Base-by-base conservation (phyloP, 2,888 invertebrate genomes). In the Asteroscopus sphinx region DNA sequence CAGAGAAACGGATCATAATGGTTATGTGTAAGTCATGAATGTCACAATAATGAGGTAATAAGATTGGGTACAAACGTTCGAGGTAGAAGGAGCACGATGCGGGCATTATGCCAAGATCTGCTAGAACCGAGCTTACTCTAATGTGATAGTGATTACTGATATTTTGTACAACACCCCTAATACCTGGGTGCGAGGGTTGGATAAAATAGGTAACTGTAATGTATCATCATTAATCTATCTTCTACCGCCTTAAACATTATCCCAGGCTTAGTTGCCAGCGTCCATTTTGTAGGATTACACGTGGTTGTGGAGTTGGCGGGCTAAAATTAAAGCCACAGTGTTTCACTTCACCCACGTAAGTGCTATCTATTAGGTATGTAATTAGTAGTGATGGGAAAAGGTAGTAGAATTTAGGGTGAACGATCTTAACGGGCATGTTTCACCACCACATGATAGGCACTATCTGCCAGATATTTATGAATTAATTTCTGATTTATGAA, bases 191-290 rank as follows among this genome's bases (percentile, higher is more conserved):
- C 11, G 13, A 21, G n/a, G 21, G 1, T 9, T 11, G 28, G 1
- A 9, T 28, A 12, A 13, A 32, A 11, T 33, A 13, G 42, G 30
- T 21, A 52, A 49, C 45, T 36, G 36, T 51, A 61, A 69, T 69
- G 40, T 47, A 56, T 57, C 46, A 54, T 65, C 55, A 65, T 73
- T 60, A 68, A 56, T 74, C 51, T 37, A 40, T 55, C 44, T 48
- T 54, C 32, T 55, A 25, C 26, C 21, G 39, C 39, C 39, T 42
- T 37, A 21, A 40, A 46, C 30, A 16, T 66, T 60, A 70, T 66
- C 46, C 51, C 37, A 15, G 46, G 54, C 37, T 70, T 70, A 70
- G 60, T 44, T 35, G 28, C 28, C 44, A 48, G 28, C 39, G 37
- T 8, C 30, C 41, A 36, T 66, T 59, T 70, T 61, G 42, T 63